phyloP scores from a whole-genome alignment of 2,888 invertebrate species.

The Diabrotica balteata region DNA sequence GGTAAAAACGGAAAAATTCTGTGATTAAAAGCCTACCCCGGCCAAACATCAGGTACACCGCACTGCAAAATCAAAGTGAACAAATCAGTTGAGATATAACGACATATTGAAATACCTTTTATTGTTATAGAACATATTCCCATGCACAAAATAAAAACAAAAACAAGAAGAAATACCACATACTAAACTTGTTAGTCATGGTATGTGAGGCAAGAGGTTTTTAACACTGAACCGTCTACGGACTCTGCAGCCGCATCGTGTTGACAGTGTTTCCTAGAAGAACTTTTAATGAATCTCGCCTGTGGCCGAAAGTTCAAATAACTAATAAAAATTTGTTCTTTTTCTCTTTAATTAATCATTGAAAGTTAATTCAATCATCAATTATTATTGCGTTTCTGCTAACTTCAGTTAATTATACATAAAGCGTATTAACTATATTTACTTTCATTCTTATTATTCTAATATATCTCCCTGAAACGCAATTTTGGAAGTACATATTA shows the following conservation, averaged over 20 bases:
- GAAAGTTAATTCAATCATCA: no score
- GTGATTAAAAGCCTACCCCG: no score
- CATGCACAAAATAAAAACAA: background rate
- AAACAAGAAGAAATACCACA: conserved; percentile 3
- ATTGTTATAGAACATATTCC: background rate
- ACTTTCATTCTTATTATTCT: no score
- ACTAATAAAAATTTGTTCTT: conserved; percentile 3
- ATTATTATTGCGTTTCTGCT: no score
- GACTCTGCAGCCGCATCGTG: background rate
- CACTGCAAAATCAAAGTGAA: no score
- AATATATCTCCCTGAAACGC: no score
- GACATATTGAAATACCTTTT: background rate
- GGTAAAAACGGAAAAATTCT: no score
- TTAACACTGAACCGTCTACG: conserved; percentile 5
- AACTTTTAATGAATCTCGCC: conserved; percentile 1
- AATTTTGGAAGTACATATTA: no score
- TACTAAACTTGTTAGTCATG: conserved; percentile 15
- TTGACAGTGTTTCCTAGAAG: conserved; percentile 11
- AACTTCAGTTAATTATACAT: no score
- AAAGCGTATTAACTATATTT: no score
- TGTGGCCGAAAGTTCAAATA: conserved; percentile 5
- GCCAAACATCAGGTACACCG: no score
- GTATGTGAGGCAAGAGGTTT: conserved; percentile 8
- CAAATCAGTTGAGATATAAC: no score
- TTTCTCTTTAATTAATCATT: background rate